Evolutionary conservation across 1,140 invertebrate species (phyloP), one percentile per base, ranked within the genome.

Genomic region (Neodiprion fabricii): DNA sequence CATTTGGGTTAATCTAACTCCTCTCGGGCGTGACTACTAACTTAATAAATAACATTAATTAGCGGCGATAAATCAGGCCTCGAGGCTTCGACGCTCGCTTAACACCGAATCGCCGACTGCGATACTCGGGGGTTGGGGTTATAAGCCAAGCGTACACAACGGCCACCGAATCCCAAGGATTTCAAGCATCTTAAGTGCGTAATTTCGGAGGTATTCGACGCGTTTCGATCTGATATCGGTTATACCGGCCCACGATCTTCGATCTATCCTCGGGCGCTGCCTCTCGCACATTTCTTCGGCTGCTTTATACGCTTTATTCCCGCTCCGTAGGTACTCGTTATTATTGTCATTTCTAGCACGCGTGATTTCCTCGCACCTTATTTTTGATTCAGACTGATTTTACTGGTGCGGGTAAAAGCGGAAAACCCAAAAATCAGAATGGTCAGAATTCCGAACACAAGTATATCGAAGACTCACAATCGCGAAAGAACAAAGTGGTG

Each of bases 1-100:
- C 74, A 75, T 71, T 71, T 71, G 48, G 70, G 7, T 40, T 71
- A 71, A 71, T 72, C 74, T n/a, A 66, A 48, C 66, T 72, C 28
- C 28, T 40, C 49, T 61, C 67, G 61, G 66, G 69, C 71, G 74
- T 72, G 71, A 73, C 49, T 73, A 40, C 67, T 69, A 69, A 65
- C 72, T 73, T 80, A 80, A 82, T 78, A 77, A 82, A 81, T 77
- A 75, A 80, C 79, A 73, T 77, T 82, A 79, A 81, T 82, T 82
- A 80, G 79, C 76, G 74, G 69, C 80, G 75, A 80, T 81, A 77
- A 81, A 81, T 81, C 75, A 70, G 48, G 28, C 53, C 53, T 17
- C 17, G 23, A 40, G 14, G 40, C 11, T 50, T 73, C 66, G 53
- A 47, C 49, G 65, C 66, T 73, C 12, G 50, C 14, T 47, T 14